Conservation (phyloP, 37 sponge, comb jelly and placozoan species). For the Mnemiopsis leidyi region DNA sequence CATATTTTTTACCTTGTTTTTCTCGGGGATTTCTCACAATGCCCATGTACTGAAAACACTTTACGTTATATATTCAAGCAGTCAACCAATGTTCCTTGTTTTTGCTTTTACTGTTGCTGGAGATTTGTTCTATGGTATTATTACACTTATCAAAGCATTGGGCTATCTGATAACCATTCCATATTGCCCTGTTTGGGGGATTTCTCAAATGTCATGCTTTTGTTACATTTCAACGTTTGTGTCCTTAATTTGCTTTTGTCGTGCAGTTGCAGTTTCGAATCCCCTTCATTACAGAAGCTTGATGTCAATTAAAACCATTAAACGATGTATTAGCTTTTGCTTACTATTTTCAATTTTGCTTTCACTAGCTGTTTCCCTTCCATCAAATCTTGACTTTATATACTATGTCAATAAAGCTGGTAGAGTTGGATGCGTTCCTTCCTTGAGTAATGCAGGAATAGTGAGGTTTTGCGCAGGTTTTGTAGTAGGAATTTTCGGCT, state of each 20-base stretch:
- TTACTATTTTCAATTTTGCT: neutral
- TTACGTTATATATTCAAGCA: neutral
- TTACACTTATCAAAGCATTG: neutral
- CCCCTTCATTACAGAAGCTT: neutral
- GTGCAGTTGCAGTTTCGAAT: neutral
- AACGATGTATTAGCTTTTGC: neutral
- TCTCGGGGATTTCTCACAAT: neutral
- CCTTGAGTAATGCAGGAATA: neutral
- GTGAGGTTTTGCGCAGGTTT: neutral
- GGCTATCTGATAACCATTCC: constrained; percentile 5
- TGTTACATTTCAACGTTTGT: constrained; percentile 39
- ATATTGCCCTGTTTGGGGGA: constrained; percentile 13
- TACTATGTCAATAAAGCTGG: neutral
- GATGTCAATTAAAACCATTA: neutral
- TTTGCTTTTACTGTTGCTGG: constrained; percentile 41
- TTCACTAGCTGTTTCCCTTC: neutral
- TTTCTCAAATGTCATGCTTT: neutral
- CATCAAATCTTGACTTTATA: constrained; percentile 6
- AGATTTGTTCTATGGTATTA: neutral
- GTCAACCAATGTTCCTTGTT: constrained; percentile 18
- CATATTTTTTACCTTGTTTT: neutral
- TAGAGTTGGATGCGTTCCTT: constrained; percentile 1
- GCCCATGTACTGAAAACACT: neutral
- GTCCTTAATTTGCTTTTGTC: neutral
- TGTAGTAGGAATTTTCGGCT: neutral